phyloP scores from a whole-genome alignment of 1,140 invertebrate species.

The Nomia melanderi region DNA sequence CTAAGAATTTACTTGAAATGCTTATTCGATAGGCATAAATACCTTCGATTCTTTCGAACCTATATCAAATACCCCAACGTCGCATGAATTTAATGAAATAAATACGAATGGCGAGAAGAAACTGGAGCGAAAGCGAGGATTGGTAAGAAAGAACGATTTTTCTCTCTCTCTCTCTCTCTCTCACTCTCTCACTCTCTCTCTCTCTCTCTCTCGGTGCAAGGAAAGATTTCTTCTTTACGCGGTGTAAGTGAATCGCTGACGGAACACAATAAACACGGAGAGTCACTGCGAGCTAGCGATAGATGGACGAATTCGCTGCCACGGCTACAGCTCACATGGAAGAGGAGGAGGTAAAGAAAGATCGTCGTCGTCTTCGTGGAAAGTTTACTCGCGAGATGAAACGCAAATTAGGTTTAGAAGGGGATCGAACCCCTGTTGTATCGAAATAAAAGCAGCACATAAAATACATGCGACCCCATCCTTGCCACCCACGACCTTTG shows the following conservation, averaged over 20 bases:
- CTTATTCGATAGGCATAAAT: too few relatives aligned
- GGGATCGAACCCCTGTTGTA: constrained; percentile 74
- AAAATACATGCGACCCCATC: constrained; percentile 71
- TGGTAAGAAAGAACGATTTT: too few relatives aligned
- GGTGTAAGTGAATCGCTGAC: not conserved
- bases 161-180: too few relatives aligned
- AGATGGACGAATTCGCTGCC: not conserved
- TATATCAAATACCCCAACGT: too few relatives aligned
- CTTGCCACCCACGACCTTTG: constrained; percentile 50
- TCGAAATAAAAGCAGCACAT: constrained; percentile 78
- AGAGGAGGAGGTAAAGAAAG: constrained; percentile 28
- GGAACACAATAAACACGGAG: not conserved
- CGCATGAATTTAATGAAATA: too few relatives aligned
- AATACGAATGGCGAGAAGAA: too few relatives aligned
- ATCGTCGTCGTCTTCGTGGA: constrained; percentile 53
- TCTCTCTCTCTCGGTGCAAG: not conserved
- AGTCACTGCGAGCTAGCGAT: not conserved
- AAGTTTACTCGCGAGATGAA: constrained; percentile 78
- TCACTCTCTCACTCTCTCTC: too few relatives aligned
- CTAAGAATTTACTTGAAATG: too few relatives aligned
- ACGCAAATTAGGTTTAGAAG: constrained; percentile 79
- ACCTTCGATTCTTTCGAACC: too few relatives aligned
- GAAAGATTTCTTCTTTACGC: not conserved
- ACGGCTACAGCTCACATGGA: not conserved
- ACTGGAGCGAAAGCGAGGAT: too few relatives aligned